phyloP scores from a whole-genome alignment of 2,797 vertebrate species.

The Siniperca scherzeri region DNA sequence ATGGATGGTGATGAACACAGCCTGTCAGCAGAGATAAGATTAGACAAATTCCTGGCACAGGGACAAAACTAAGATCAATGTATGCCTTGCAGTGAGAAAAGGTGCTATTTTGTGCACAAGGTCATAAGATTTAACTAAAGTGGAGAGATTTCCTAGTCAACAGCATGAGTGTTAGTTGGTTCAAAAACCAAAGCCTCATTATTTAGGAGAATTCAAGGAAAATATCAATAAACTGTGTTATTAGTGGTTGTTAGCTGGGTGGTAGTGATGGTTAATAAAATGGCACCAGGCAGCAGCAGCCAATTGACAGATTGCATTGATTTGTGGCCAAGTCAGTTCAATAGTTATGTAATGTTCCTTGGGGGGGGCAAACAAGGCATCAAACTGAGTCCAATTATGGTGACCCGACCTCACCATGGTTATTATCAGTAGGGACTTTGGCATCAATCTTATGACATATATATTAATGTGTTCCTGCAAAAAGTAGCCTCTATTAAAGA shows the following conservation, averaged over 20 bases:
- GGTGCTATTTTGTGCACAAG: constrained; percentile 64
- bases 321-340: constrained; percentile 62
- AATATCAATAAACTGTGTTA: constrained; percentile 18
- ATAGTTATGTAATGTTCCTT: constrained; percentile 70
- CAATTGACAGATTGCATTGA: constrained; percentile 70
- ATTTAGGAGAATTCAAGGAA: constrained; percentile 7
- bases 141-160: constrained; percentile 17
- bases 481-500: not conserved
- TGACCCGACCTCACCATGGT: constrained; percentile 23
- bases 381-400: constrained; percentile 46
- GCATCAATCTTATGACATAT: constrained; percentile 9
- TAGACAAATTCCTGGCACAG: constrained; percentile 68
- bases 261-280: constrained; percentile 50
- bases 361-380: constrained; percentile 49
- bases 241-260: constrained; percentile 30
- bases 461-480: not conserved
- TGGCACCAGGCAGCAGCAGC: constrained; percentile 44
- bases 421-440: constrained; percentile 30
- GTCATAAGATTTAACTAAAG: constrained; percentile 65
- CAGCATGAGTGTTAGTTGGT: not conserved
- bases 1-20: constrained; percentile 63
- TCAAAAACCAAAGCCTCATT: constrained; percentile 2
- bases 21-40: constrained; percentile 75
- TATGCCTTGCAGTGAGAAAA: constrained; percentile 46
- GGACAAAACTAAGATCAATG: constrained; percentile 74